Percentiles rank a stretch among this genome's conserved stretches.
These are phyloP conservation scores for Emys orbicularis DNA, from an alignment of 2,797 vertebrate species.

Conservation along the genomic window DNA sequence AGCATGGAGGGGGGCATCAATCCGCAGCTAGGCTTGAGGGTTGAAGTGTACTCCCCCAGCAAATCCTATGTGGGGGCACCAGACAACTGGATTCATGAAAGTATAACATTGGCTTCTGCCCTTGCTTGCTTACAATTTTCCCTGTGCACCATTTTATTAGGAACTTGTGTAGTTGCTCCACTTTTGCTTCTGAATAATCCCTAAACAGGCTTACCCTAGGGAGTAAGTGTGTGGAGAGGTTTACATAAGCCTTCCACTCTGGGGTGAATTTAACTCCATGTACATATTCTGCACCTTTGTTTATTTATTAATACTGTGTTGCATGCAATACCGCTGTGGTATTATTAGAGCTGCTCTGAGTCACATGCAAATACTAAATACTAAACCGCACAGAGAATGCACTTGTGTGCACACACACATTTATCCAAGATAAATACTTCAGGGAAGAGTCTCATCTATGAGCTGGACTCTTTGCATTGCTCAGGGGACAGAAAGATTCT, in stretches of 20 bases:
- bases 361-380: background rate
- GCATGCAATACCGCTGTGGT: background rate
- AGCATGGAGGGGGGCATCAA: background rate
- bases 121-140: background rate
- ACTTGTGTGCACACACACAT: background rate
- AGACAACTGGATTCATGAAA: background rate
- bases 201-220: background rate
- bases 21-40: background rate
- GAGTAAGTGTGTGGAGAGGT: background rate
- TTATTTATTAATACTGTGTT: background rate
- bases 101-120: accelerated
- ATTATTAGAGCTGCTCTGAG: background rate
- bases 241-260: background rate
- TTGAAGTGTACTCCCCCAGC: background rate
- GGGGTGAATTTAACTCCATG: accelerated
- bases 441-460: background rate
- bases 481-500: background rate
- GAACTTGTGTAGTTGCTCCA: background rate
- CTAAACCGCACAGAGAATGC: background rate
- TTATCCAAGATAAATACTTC: background rate
- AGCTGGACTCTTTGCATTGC: background rate
- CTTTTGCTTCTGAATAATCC: background rate
- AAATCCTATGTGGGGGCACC: background rate
- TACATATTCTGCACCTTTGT: background rate
- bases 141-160: background rate